phyloP scores from a whole-genome alignment of 2,888 invertebrate genomes.

The Cheilosia grossa region DNA sequence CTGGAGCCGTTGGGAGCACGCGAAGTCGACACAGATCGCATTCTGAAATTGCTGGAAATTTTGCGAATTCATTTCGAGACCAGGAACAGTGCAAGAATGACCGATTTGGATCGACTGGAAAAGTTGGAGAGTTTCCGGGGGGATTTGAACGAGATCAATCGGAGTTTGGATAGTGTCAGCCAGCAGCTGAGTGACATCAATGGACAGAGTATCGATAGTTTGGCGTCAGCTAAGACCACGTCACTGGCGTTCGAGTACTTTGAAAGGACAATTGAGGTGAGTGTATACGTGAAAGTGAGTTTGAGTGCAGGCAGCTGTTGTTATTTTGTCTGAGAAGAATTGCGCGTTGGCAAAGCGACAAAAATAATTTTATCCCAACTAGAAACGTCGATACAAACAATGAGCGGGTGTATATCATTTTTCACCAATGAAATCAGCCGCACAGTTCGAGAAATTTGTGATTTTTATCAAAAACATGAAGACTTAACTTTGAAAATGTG shows the following conservation, averaged over 20 bases:
- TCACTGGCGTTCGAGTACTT: conserved; percentile 89
- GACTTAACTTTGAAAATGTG: too few relatives aligned
- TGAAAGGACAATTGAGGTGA: conserved; percentile 90
- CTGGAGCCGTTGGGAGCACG: conserved; percentile 89
- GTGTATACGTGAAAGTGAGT: conserved; percentile 75
- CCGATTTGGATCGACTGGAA: conserved; percentile 87
- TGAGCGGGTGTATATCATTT: too few relatives aligned
- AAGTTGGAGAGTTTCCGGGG: conserved; percentile 88
- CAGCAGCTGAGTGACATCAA: conserved; percentile 86
- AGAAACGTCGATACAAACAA: too few relatives aligned
- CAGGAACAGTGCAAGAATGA: conserved; percentile 86
- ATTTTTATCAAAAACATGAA: too few relatives aligned
- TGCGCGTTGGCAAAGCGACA: conserved; percentile 45
- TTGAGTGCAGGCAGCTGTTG: conserved; percentile 22
- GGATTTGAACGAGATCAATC: conserved; percentile 89
- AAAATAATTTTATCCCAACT: conserved; percentile 21
- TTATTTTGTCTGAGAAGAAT: conserved; percentile 4
- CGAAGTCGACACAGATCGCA: conserved; percentile 88
- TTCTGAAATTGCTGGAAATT: conserved; percentile 86
- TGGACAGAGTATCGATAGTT: conserved; percentile 89
- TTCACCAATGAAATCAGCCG: too few relatives aligned
- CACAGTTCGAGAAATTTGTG: too few relatives aligned
- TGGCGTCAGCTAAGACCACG: conserved; percentile 88
- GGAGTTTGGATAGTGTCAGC: conserved; percentile 87
- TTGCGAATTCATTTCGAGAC: conserved; percentile 87